Percentiles rank a stretch among this genome's conserved stretches.
phyloP scores from a whole-genome alignment of 2,888 invertebrate species.

The Troides oblongomaculatus region DNA sequence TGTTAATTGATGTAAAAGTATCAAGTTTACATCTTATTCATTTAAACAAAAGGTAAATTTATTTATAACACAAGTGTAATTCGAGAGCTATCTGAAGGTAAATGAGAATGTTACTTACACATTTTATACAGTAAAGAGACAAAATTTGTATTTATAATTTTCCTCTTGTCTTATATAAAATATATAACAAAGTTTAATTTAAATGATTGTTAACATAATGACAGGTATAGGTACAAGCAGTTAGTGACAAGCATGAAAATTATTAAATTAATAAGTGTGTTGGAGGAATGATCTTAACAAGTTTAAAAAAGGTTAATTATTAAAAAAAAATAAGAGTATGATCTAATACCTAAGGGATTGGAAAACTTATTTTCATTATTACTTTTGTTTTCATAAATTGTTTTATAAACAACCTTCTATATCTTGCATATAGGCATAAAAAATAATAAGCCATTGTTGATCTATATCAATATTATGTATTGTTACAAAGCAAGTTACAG shows the following conservation, averaged over 20 bases:
- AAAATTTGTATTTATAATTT: not conserved
- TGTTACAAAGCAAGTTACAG: too few relatives aligned
- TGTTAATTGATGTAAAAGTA: not conserved
- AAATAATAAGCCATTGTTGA: not conserved
- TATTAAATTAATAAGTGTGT: not conserved
- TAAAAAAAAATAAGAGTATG: not conserved
- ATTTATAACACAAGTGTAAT: not conserved
- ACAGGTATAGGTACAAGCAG: not conserved
- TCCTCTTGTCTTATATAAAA: not conserved
- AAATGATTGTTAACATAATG: not conserved
- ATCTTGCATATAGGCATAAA: not conserved
- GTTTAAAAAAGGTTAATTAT: not conserved
- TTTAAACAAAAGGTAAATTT: not conserved
- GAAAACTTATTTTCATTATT: not conserved
- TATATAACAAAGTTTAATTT: not conserved
- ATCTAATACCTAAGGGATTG: not conserved
- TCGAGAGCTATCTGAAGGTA: constrained; percentile 1
- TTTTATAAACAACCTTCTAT: not conserved
- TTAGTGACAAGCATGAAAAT: not conserved
- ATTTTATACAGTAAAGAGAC: not conserved
- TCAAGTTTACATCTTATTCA: not conserved
- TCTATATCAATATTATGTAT: too few relatives aligned
- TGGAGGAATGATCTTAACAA: not conserved
- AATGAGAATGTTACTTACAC: not conserved
- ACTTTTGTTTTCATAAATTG: not conserved